phyloP scores from a whole-genome alignment of 2,888 invertebrate genomes.

The Sesia bembeciformis region DNA sequence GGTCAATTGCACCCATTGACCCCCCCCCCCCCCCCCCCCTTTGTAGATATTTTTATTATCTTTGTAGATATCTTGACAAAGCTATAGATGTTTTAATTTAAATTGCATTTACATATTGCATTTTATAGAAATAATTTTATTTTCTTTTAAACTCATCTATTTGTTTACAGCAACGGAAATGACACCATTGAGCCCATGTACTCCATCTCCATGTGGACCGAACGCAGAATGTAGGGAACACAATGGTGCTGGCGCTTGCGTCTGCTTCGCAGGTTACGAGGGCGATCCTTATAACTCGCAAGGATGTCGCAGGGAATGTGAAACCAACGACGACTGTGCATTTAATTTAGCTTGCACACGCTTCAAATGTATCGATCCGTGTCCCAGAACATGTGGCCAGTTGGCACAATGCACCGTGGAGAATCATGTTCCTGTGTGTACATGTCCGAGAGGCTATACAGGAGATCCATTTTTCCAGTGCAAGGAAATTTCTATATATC shows the following conservation, averaged over 20 bases:
- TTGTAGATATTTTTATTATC: too few species aligned
- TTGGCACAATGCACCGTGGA: slow-evolving; percentile 85
- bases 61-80: too few species aligned
- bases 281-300: slow-evolving; percentile 86
- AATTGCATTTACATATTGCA: too few species aligned
- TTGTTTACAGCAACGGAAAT: slow-evolving; percentile 72
- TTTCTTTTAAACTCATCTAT: neutral
- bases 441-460: slow-evolving; percentile 82
- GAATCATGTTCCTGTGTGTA: slow-evolving; percentile 85
- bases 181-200: slow-evolving; percentile 83
- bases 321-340: slow-evolving; percentile 84
- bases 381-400: slow-evolving; percentile 87
- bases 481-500: slow-evolving; percentile 64
- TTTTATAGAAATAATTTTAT: neutral
- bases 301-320: slow-evolving; percentile 85
- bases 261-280: slow-evolving; percentile 83
- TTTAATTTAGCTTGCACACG: slow-evolving; percentile 83
- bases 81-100: too few species aligned
- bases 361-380: slow-evolving; percentile 89
- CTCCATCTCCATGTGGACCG: slow-evolving; percentile 88
- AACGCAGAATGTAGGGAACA: slow-evolving; percentile 88
- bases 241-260: slow-evolving; percentile 89
- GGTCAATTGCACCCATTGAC: too few species aligned
- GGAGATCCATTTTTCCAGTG: slow-evolving; percentile 90
- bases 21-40: too few species aligned